Evolutionary conservation across 2,113 vertebrate genomes (phyloP).

Genomic region (Lycaon pictus): DNA sequence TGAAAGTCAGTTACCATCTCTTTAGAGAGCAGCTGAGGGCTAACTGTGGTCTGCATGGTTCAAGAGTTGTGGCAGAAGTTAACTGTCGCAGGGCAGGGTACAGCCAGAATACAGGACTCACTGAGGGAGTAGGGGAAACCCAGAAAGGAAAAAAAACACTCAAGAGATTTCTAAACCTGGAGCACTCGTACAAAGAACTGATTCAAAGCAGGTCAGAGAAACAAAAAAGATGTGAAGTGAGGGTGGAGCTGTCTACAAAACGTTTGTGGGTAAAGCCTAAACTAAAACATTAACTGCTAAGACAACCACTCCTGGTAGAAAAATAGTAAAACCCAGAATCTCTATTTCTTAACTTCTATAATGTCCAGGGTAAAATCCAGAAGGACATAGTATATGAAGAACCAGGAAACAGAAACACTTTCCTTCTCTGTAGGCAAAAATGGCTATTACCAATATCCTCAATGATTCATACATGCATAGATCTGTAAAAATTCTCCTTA

Average conservation of each 20-base stretch:
- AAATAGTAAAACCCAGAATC: not conserved
- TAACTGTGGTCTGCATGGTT: not conserved
- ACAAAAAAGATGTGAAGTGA: not conserved
- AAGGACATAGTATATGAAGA: not conserved
- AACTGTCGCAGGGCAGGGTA: not conserved
- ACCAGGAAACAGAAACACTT: not conserved
- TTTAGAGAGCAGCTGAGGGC: not conserved
- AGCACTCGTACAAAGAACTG: not conserved
- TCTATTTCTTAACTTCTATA: not conserved
- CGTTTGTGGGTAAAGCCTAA: not conserved
- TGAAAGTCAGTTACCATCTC: not conserved
- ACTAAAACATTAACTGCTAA: not conserved
- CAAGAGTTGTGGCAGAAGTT: not conserved
- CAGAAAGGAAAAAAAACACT: not conserved
- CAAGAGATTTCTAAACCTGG: not conserved
- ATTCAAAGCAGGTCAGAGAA: not conserved
- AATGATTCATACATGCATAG: not conserved
- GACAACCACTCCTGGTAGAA: not conserved
- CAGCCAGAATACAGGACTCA: not conserved
- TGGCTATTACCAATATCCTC: not conserved
- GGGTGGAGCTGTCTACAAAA: not conserved
- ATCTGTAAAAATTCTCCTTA: not conserved
- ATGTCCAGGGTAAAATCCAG: not conserved
- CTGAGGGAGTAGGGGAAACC: not conserved
- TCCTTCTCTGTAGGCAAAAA: not conserved